phyloP scores from a whole-genome alignment of 37 sponge, comb jelly and placozoan genomes.

The Mnemiopsis leidyi region DNA sequence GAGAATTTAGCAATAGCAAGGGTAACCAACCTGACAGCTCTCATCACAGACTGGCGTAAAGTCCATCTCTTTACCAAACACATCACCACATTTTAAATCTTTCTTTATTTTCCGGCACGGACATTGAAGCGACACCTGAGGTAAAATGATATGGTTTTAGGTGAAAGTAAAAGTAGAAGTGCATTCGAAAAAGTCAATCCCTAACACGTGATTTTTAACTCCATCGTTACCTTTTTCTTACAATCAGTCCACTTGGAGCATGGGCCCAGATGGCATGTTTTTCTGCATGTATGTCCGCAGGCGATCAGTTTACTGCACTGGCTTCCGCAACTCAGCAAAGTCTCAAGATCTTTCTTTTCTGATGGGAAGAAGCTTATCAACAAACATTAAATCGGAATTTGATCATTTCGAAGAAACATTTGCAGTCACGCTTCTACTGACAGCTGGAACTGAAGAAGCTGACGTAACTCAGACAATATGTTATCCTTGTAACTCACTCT shows the following conservation, averaged over 20 bases:
- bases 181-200: background rate
- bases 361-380: too few species aligned
- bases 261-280: constrained; percentile 29
- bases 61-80: background rate
- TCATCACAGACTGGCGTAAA: background rate
- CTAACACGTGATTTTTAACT: background rate
- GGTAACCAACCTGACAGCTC: background rate
- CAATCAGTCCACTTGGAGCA: constrained; percentile 16
- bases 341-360: constrained; percentile 20
- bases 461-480: too few species aligned
- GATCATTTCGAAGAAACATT: background rate
- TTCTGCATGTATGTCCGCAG: constrained; percentile 1
- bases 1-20: too few species aligned
- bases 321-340: constrained; percentile 6
- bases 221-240: constrained; percentile 6
- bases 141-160: background rate
- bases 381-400: background rate
- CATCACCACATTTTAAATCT: background rate
- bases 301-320: constrained; percentile 1
- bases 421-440: too few species aligned
- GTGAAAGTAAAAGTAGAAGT: too few species aligned
- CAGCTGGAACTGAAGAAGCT: too few species aligned
- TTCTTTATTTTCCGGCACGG: background rate
- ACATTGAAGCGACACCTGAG: background rate
- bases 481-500: too few species aligned